Evolutionary conservation across 2,113 vertebrate genomes (phyloP).

Genomic region (Noturus placidus): DNA sequence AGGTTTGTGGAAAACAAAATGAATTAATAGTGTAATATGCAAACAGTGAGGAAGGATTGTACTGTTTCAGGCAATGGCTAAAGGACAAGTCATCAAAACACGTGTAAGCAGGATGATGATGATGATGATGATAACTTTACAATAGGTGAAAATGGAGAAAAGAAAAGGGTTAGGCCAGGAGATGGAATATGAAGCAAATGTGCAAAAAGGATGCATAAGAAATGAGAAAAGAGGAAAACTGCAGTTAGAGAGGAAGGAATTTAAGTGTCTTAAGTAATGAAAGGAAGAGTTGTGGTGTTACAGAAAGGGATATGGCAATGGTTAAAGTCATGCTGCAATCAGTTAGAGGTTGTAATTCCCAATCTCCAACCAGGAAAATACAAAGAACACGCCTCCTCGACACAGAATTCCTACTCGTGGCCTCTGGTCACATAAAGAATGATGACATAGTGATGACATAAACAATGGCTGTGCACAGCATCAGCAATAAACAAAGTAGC

Average conservation of each 20-base stretch:
- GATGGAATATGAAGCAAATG: neutral
- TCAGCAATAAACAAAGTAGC: neutral
- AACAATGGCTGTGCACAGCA: neutral
- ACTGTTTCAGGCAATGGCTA: neutral
- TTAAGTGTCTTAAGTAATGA: neutral
- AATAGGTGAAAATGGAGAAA: neutral
- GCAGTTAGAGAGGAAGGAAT: neutral
- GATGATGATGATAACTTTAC: neutral
- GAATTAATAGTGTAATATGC: neutral
- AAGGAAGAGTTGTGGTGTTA: neutral
- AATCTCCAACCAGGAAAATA: neutral
- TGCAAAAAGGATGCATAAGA: neutral
- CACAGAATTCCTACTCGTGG: neutral
- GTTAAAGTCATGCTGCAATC: neutral
- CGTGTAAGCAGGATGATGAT: neutral
- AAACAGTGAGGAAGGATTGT: neutral
- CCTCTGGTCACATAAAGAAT: too few relatives aligned
- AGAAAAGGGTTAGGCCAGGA: neutral
- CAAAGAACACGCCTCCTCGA: neutral
- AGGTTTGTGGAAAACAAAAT: neutral
- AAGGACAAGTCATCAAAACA: neutral
- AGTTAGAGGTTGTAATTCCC: neutral
- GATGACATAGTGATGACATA: too few relatives aligned
- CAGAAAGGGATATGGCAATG: neutral
- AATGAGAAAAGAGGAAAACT: neutral